Percentiles rank a stretch among this genome's conserved stretches.
phyloP scores from a whole-genome alignment of 2,797 vertebrate species.

The Sebastiscus albofasciatus region DNA sequence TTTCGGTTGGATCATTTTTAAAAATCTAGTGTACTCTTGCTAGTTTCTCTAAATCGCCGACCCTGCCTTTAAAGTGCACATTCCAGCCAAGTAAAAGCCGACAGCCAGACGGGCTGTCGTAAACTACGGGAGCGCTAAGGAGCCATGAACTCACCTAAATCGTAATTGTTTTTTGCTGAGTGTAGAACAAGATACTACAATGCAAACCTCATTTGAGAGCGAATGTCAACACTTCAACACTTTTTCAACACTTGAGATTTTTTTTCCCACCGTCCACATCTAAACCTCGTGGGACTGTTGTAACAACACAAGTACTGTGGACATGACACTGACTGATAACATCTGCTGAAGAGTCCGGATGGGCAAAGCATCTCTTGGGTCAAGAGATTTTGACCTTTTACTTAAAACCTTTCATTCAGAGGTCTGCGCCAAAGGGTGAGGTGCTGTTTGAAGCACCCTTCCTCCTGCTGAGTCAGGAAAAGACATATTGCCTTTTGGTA shows the following conservation, averaged over 20 bases:
- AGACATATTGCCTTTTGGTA: not conserved
- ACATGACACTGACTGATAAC: conserved; percentile 61
- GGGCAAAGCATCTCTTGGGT: conserved; percentile 60
- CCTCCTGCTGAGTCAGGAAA: conserved; percentile 25
- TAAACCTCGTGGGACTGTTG: conserved; percentile 24
- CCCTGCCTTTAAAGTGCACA: not conserved
- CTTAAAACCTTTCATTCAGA: conserved; percentile 46
- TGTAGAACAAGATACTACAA: conserved; percentile 22
- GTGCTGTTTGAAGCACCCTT: conserved; percentile 27
- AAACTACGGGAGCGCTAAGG: not conserved
- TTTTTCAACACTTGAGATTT: conserved; percentile 24
- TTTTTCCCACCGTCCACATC: conserved; percentile 29
- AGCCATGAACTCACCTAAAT: not conserved
- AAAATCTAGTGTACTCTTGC: too few species aligned
- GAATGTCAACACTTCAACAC: conserved; percentile 39
- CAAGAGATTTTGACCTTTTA: conserved; percentile 44
- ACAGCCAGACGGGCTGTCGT: not conserved
- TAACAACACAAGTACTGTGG: conserved; percentile 28
- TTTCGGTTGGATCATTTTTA: too few species aligned
- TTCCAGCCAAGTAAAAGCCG: not conserved
- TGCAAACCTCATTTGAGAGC: conserved; percentile 13
- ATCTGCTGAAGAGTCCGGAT: conserved; percentile 55
- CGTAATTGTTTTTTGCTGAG: conserved; percentile 9
- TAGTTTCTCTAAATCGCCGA: too few species aligned
- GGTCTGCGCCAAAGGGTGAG: conserved; percentile 12